Base-by-base conservation (phyloP, 1,140 invertebrate species). In the Eupristina koningsbergeri region DNA sequence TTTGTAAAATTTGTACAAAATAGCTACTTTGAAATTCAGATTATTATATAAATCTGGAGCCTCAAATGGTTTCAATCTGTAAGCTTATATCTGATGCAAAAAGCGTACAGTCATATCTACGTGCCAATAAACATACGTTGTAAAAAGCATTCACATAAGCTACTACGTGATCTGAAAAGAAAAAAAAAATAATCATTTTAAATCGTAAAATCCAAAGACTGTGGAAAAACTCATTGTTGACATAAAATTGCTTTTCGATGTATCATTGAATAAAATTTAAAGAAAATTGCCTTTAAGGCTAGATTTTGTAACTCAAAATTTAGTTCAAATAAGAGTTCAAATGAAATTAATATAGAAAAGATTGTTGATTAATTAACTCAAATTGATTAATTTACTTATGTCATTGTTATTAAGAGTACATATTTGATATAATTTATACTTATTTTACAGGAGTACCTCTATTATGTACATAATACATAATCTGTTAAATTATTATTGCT, bases 141-240 rank as follows among this genome's bases (percentile, higher is more conserved):
- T 83, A 69, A 83, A 83, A 83, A 77, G 36, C 81, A 53, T 63
- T 83, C 45, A 17, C 61, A 58, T 77, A 78, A 78, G 77, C 47
- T 63, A 11, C 34, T 83, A 78, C 75, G 75, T 78, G 81, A 78
- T 47, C 75, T 78, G 64, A 69, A 78, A 78, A 50, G 53, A n/a
- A 78, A 69, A 50, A n/a, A 64, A 76, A 58, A 53, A 64, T 64
- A 83, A 83, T 83, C 81, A 78, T 71, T 53, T 78, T 61, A 83
- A 50, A 61, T 76, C 81, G 69, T 78, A 78, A 83, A 83, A 69
- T 83, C 69, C 17, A 75, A 75, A 31, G 22, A 77, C 13, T 47
- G 53, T 31, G 22, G n/a, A 67, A 82, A 82, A 75, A 76, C 9
- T 76, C 26, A 50, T 50, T 11, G 58, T 64, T 82, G 80, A 76